Evolutionary conservation across 2,113 vertebrate genomes (phyloP), one percentile per base, ranked within the genome.

Genomic region (Ammodytes marinus): DNA sequence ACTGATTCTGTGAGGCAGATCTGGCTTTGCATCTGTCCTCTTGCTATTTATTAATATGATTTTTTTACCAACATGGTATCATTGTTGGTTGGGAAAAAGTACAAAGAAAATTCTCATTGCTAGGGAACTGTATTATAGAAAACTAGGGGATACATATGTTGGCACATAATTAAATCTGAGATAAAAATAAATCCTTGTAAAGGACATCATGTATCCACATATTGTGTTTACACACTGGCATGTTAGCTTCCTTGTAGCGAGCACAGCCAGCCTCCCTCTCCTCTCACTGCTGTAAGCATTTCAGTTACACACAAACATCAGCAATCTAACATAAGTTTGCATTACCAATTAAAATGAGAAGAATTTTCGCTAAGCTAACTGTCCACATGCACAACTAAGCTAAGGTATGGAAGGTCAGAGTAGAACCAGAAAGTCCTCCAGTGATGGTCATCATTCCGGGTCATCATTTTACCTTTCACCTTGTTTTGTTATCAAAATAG

Each of bases 71-170:
- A 9, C 10, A 35, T 35, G 37, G 69, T 69, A 58, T 27, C 11
- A 0, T 17, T 74, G 43, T 68, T 67, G 9, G 71, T 5, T 14
- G 53, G 15, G 19, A 52, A 65, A 14, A 43, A 65, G n/a, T 12
- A 39, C 13, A 13, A 59, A n/a, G 27, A 50, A 46, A 52, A 9
- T 45, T 15, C 15, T 60, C 42, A 35, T 55, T 8, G 37, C 37
- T 43, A 58, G 52, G 12, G 17, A 74, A 69, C 53, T 46, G 47
- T 45, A 66, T 47, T 12, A 68, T 35, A 73, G 47, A 35, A 60
- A 11, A 13, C 27, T 15, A 9, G 54, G 46, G 58, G 73, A 67
- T 5, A 27, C 35, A 74, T 8, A 70, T 52, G 72, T 63, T 52
- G 55, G 52, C 11, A 1, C 46, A 5, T 45, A 55, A 8, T 35